Base-by-base conservation (phyloP, 2,797 vertebrate genomes). In the Rhinatrema bivittatum region DNA sequence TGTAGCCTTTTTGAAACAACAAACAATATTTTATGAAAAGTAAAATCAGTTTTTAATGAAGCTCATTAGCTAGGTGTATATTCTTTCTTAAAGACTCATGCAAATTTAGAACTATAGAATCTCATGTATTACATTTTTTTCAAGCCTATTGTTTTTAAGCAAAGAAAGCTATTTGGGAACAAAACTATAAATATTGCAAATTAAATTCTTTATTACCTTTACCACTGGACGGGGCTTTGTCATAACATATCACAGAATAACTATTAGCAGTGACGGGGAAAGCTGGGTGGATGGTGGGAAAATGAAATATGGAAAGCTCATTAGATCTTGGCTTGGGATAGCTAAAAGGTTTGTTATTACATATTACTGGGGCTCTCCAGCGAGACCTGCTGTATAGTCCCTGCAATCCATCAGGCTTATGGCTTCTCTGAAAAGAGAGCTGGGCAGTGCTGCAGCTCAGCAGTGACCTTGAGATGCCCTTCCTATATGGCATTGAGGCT, bases 401-500 rank as follows among this genome's bases (percentile, higher is more conserved):
- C 31, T 50, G 42, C 42, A 47, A 21, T 43, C 48, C 49, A 48
- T 56, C 36, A 67, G 42, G 21, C 63, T 67, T 46, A 39, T 20
- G 4, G 52, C 54, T 49, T 53, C 42, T 65, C 38, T 72, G 53
- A 52, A 74, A 67, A 59, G 33, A 16, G 18, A 46, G 28, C 7
- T 20, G 23, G 37, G 24, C 42, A 38, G 35, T 37, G 31, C 40
- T 28, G 34, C 53, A n/a, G 43, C 39, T 60, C 32, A 51, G 28
- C n/a, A 49, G 25, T 59, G 53, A 60, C 59, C 65, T 53, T 48
- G 1, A 0, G 13, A 27, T 44, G 20, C 5, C 10, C 50, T 72
- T 70, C 57, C 59, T 70, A 20, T 42, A 40, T 19, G 14, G 48
- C 28, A 54, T 11, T 36, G 41, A 18, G 46, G 46, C 39, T 33